A percentile compares a stretch with the other conserved stretches of the same genome.
phyloP scores from a whole-genome alignment of 2,113 vertebrate species.

The Apodemus speciosus region DNA sequence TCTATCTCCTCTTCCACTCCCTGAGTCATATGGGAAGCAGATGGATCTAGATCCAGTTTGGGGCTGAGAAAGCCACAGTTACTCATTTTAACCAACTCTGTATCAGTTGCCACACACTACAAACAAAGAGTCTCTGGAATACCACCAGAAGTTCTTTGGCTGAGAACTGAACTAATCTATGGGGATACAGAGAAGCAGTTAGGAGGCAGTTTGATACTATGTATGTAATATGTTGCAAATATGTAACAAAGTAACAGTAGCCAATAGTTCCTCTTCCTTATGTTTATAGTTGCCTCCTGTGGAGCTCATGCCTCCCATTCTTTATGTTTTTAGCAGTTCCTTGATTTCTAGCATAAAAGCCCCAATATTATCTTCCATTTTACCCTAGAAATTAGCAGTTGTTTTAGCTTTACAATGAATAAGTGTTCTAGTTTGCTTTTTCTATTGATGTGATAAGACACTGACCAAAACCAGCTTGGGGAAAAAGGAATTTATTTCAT shows the following conservation, averaged over 20 bases:
- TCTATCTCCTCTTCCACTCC: neutral
- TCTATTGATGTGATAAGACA: neutral
- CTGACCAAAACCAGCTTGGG: neutral
- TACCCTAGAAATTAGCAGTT: neutral
- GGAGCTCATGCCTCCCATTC: neutral
- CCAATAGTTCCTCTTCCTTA: neutral
- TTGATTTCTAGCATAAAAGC: neutral
- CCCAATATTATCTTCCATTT: slow-evolving; percentile 18
- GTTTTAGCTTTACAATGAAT: slow-evolving; percentile 9
- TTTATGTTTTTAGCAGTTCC: neutral
- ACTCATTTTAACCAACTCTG: neutral
- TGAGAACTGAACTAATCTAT: neutral
- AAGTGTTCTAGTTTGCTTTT: neutral
- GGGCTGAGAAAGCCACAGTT: neutral
- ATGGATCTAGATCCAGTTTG: neutral
- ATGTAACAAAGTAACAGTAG: too few relatives aligned
- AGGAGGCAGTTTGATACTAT: neutral
- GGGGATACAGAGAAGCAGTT: neutral
- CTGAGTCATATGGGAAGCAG: neutral
- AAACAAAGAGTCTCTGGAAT: too few relatives aligned
- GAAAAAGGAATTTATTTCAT: neutral
- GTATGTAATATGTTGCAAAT: neutral
- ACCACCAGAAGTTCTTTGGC: too few relatives aligned
- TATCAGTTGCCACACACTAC: neutral
- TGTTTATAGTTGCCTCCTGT: neutral